Evolutionary conservation across 1,140 invertebrate species (phyloP).

Genomic region (Caenorhabditis remanei): DNA sequence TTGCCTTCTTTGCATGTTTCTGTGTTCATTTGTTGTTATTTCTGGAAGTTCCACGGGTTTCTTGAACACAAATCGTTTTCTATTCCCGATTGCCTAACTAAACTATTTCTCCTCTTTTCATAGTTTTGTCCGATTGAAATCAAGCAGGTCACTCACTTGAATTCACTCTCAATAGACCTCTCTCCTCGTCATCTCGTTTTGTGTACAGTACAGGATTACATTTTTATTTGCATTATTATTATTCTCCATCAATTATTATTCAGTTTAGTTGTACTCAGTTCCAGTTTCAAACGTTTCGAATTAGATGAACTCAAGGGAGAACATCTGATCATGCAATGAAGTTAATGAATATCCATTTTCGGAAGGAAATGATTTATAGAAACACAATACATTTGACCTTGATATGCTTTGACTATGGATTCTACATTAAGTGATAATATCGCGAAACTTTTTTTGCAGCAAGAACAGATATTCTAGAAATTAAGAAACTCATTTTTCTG

Average conservation of each 20-base stretch:
- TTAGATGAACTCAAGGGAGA: not conserved
- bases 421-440: no score
- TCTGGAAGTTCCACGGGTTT: not conserved
- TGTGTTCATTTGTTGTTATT: not conserved
- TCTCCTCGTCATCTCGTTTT: not conserved
- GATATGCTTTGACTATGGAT: no score
- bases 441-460: no score
- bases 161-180: conserved; percentile 6
- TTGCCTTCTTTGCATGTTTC: conserved; percentile 9
- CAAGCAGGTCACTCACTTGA: conserved; percentile 29
- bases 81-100: not conserved
- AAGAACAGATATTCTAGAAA: no score
- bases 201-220: conserved; percentile 54
- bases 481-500: no score
- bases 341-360: no score
- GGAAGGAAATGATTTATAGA: no score
- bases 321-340: no score
- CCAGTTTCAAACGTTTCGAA: conserved; percentile 3
- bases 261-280: conserved; percentile 12
- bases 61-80: not conserved
- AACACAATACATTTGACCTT: no score
- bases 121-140: conserved; percentile 48
- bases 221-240: conserved; percentile 38
- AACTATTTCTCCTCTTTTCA: not conserved
- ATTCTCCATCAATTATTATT: conserved; percentile 12